Conservation (phyloP, 2,888 invertebrate genomes). For the Oscheius sp. region DNA sequence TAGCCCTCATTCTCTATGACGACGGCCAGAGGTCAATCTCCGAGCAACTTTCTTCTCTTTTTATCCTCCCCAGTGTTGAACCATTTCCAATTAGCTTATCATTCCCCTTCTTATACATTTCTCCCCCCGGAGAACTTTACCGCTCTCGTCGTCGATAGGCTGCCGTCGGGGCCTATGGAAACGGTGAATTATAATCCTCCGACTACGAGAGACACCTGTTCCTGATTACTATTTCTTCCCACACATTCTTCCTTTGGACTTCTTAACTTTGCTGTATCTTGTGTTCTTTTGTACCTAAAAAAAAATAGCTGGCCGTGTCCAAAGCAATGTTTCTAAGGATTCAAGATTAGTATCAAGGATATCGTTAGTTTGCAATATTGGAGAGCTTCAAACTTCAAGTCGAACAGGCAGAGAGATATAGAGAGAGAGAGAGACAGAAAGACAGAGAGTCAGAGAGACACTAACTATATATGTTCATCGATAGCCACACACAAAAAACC, state of each 20-base stretch:
- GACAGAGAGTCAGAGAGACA: too few species aligned
- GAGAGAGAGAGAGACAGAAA: too few species aligned
- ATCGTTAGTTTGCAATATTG: not conserved
- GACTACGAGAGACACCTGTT: not conserved
- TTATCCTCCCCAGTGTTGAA: too few species aligned
- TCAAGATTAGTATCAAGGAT: not conserved
- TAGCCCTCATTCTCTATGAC: too few species aligned
- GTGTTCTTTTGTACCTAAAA: not conserved
- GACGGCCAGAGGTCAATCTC: too few species aligned
- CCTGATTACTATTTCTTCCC: constrained; percentile 5
- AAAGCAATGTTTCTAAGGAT: not conserved
- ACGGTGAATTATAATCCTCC: constrained; percentile 19
- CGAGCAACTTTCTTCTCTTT: too few species aligned
- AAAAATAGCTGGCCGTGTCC: not conserved
- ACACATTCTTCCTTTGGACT: not conserved
- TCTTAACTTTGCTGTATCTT: not conserved
- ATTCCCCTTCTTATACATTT: not conserved
- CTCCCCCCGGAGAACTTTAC: not conserved
- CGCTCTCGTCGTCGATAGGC: constrained; percentile 12
- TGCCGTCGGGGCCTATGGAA: constrained; percentile 25
- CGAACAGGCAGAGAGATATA: too few species aligned
- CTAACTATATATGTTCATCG: too few species aligned
- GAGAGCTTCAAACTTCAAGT: too few species aligned
- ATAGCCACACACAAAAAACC: too few species aligned
- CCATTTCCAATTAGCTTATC: too few species aligned